Conservation (phyloP, 2,888 invertebrate genomes). For the Drosophila longiperda region DNA sequence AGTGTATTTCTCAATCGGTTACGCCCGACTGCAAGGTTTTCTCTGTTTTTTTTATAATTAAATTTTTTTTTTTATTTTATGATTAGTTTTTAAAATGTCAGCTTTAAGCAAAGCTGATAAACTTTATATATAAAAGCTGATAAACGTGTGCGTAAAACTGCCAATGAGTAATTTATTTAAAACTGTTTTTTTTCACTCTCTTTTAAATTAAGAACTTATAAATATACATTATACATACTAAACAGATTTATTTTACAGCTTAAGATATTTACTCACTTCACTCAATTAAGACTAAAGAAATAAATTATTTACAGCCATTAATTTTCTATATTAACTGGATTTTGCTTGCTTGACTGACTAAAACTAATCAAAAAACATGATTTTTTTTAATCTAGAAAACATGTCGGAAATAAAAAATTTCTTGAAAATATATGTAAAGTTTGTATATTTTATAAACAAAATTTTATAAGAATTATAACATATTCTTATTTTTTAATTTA, state of each 20-base stretch:
- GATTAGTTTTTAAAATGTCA: constrained; percentile 24
- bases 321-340: neutral
- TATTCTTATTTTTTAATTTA: neutral
- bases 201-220: neutral
- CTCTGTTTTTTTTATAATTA: no score
- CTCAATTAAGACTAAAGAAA: neutral
- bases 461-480: neutral
- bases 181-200: neutral
- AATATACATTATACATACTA: neutral
- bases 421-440: neutral
- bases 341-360: neutral
- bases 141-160: constrained; percentile 8
- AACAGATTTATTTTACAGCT: neutral
- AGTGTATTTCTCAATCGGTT: no score
- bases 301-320: neutral
- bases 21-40: no score
- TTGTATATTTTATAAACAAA: neutral
- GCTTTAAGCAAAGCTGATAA: constrained; percentile 2
- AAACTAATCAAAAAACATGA: neutral
- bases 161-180: constrained; percentile 6
- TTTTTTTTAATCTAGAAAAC: no score
- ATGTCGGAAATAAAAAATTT: no score
- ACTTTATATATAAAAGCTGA: constrained; percentile 4
- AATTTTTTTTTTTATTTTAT: neutral
- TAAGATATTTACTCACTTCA: neutral